Evolutionary conservation across 2,797 vertebrate genomes (phyloP), one percentile per base, ranked within the genome.

Genomic region (Forpus xanthops): DNA sequence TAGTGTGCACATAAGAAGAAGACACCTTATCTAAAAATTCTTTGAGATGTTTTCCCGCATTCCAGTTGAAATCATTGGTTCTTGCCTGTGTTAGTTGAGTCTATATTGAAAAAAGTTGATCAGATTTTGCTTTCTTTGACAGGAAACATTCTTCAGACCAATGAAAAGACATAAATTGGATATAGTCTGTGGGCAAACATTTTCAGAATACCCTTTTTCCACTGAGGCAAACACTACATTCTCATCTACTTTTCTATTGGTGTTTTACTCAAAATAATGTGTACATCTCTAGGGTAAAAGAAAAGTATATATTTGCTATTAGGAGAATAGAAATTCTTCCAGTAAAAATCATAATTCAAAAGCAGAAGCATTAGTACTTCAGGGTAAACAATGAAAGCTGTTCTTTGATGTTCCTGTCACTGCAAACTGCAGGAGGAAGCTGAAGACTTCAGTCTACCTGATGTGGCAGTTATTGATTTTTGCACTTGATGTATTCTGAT

Each of bases 381-480:
- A 66, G 47, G 28, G 11, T 87, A 80, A 93, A 89, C 35, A 79
- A 65, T 47, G 53, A 73, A 86, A 90, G 65, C 15, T 89, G 31
- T 15, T 47, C 64, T 77, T 75, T 10, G 1, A 23, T 67, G 52
- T 73, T 95, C 64, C 87, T 93, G 81, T 95, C 87, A 75, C 45
- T 91, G 44, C 53, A 91, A 92, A 56, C 80, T 58, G 58, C 89
- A 81, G 84, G 82, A 91, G 77, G 44, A 94, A 87, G 52, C 44
- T 62, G 70, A 91, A 85, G 47, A 39, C 23, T 90, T 42, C 58
- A 65, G 44, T 90, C 82, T 84, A 62, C 77, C 77, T 91, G 66
- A 81, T 70, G 62, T 85, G 89, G 60, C 91, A 96, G 70, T 52
- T 77, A 94, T 52, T 96, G 87, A 87, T 90, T 96, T 92, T 93